These are phyloP conservation scores for Epizoanthus illoricatus DNA, from an alignment of 92 coral and sea anemone genomes.

Conservation along the genomic window DNA sequence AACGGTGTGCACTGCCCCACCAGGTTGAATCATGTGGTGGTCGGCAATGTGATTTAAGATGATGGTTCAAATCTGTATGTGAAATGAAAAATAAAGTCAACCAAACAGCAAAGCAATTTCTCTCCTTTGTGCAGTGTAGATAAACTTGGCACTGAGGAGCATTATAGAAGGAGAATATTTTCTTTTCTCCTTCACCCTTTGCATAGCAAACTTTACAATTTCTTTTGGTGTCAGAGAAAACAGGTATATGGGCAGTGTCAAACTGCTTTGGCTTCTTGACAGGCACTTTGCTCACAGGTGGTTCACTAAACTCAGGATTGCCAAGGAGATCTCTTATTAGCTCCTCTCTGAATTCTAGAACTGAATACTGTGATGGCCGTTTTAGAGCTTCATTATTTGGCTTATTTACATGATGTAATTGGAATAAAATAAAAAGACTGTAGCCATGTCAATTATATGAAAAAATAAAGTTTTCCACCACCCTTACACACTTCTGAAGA, in stretches of 20 bases:
- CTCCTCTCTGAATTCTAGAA: conserved; percentile 32
- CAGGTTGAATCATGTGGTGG: too few species aligned
- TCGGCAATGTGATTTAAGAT: too few species aligned
- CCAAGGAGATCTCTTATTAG: conserved; percentile 5
- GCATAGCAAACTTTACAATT: conserved; percentile 41
- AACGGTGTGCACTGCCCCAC: too few species aligned
- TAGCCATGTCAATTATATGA: conserved; percentile 38
- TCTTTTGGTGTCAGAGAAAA: background rate
- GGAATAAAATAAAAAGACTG: conserved; percentile 23
- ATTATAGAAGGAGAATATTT: conserved; percentile 27
- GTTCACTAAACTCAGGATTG: too few species aligned
- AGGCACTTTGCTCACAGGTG: too few species aligned
- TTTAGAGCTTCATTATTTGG: conserved; percentile 24
- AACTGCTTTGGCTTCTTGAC: too few species aligned
- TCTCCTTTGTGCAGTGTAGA: conserved; percentile 16
- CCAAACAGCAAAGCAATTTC: conserved; percentile 35
- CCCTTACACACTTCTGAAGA: conserved; percentile 21
- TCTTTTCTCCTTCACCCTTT: background rate
- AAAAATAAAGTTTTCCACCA: conserved; percentile 47
- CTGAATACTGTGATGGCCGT: conserved; percentile 29
- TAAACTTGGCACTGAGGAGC: conserved; percentile 43
- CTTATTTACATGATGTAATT: conserved; percentile 6
- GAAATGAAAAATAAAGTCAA: too few species aligned
- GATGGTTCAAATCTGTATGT: too few species aligned
- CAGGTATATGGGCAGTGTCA: too few species aligned